Conservation (phyloP, 2,797 vertebrate species). For the Hemibagrus guttatus region DNA sequence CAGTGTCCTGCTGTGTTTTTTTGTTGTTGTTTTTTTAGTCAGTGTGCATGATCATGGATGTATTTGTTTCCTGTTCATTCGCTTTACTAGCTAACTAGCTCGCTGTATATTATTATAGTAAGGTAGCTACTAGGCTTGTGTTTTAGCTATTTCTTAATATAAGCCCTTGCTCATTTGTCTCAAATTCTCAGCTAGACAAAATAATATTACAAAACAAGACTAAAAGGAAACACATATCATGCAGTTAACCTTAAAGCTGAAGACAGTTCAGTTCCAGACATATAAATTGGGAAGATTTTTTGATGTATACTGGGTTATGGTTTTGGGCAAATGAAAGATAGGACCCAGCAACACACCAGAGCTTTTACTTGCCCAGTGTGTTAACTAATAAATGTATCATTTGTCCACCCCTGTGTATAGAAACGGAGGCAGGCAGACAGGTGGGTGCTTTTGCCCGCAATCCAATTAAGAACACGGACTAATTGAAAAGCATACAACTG, state of each 20-base stretch:
- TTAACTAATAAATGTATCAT: not conserved
- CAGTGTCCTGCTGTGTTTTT: too few relatives aligned
- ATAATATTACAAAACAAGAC: too few relatives aligned
- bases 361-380: not conserved
- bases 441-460: slow-evolving; percentile 12
- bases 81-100: not conserved
- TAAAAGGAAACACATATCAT: too few relatives aligned
- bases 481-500: slow-evolving; percentile 42
- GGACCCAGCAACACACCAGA: not conserved
- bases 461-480: slow-evolving; percentile 42
- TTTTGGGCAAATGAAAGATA: not conserved
- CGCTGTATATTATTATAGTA: too few relatives aligned
- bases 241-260: not conserved
- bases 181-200: not conserved
- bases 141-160: too few relatives aligned
- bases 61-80: not conserved
- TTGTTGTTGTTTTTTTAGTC: not conserved
- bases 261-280: not conserved
- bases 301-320: not conserved
- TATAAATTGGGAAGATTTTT: not conserved
- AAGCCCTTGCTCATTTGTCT: too few relatives aligned
- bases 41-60: not conserved
- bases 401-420: not conserved
- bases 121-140: not conserved
- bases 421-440: slow-evolving; percentile 12